Evolutionary conservation across 2,888 invertebrate species (phyloP), one percentile per base, ranked within the genome.

Genomic region (Nymphalis urticae): DNA sequence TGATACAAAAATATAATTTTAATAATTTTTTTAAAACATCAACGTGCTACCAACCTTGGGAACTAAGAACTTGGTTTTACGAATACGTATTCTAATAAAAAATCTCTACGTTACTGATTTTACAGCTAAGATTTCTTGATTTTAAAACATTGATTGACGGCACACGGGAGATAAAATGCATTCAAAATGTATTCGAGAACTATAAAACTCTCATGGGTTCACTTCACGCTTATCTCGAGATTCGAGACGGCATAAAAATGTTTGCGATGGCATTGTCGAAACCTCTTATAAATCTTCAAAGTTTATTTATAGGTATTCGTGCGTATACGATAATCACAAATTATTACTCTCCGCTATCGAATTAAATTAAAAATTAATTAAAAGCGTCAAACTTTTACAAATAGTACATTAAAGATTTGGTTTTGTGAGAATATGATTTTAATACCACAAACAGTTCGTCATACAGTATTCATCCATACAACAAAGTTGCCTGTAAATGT

Each of bases 211-310:
- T 75, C 71, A 67, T 68, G 64, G 68, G 64, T 61, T 54, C 62
- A 61, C 62, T 85, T 83, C 80, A 85, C 78, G 85, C 81, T 77
- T 79, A 81, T 78, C 76, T 74, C 69, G 78, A 63, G 75, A 86
- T 87, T 86, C 71, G 85, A 79, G 73, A 75, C 80, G 82, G 79
- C 73, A 71, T 77, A 80, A 77, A 69, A 79, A 72, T 75, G 69
- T 77, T 78, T 78, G 77, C 76, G 76, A 77, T 75, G 73, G 72
- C 72, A 78, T 78, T 80, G 78, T 79, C 75, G 76, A 56, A 56
- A 69, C 67, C 68, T 70, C 65, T 75, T 66, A 72, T 27, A 9
- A 27, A 48, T n/a, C 48, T 27, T 17, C 8, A 6, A 54, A 17
- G 54, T 32, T 56, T 17, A n/a, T 56, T 32, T 7, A 32, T 56